Conservation (phyloP, 2,113 vertebrate species). For the Athene noctua region DNA sequence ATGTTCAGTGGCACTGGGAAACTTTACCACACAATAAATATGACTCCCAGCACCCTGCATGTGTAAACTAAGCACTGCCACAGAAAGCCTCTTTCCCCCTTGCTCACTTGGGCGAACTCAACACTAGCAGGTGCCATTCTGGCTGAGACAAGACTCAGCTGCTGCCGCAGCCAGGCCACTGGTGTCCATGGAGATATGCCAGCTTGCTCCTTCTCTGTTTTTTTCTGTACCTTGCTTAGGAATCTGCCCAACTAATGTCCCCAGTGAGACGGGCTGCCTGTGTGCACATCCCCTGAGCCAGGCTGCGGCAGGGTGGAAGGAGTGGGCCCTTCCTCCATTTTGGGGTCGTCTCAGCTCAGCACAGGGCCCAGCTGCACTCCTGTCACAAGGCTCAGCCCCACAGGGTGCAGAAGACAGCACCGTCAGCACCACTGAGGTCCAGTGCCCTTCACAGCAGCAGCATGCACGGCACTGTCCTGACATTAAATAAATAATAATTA, state of each 20-base stretch:
- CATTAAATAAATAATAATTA: background rate
- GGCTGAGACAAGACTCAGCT: background rate
- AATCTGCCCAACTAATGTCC: rapidly evolving
- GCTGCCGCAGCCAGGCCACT: background rate
- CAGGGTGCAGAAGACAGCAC: rapidly evolving
- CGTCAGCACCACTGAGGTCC: rapidly evolving
- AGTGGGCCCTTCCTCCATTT: background rate
- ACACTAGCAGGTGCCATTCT: rapidly evolving
- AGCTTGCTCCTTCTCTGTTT: background rate
- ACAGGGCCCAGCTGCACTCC: rapidly evolving
- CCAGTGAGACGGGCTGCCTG: rapidly evolving
- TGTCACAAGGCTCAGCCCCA: background rate
- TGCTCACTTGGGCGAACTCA: rapidly evolving
- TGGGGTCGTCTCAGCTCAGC: background rate
- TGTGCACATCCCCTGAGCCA: rapidly evolving
- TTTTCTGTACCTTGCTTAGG: background rate
- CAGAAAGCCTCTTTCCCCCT: background rate
- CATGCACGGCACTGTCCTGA: background rate
- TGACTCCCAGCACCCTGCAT: background rate
- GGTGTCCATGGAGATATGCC: background rate
- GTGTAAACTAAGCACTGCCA: background rate
- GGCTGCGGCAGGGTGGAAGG: background rate
- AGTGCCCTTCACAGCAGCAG: background rate
- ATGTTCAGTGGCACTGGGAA: background rate
- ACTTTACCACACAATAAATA: background rate